These are phyloP conservation scores for Tringa solitaria DNA, from an alignment of 2,113 vertebrate species.

Conservation along the genomic window DNA sequence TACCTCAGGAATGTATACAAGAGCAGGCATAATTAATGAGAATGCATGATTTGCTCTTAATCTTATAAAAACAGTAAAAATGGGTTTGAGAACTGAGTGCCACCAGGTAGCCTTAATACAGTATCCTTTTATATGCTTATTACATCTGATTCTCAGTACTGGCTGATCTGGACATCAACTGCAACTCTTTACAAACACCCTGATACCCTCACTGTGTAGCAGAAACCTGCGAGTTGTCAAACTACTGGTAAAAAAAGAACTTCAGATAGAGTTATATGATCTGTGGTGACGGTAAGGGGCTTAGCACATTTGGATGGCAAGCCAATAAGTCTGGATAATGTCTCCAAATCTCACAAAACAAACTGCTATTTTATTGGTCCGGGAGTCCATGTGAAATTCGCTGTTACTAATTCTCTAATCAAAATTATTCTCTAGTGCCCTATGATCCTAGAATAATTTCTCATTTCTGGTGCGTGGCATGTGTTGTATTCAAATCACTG, in stretches of 20 bases:
- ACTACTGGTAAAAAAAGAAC: background rate
- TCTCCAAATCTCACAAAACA: background rate
- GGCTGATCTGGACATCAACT: background rate
- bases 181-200: background rate
- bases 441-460: background rate
- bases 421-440: background rate
- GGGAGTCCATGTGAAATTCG: background rate
- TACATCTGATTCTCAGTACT: background rate
- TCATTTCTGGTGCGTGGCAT: background rate
- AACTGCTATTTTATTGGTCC: background rate
- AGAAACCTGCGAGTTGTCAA: background rate
- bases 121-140: background rate
- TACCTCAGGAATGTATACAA: background rate
- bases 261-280: background rate
- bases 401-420: background rate
- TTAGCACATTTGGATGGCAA: background rate
- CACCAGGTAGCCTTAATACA: background rate
- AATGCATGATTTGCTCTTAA: background rate
- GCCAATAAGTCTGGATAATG: accelerated
- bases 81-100: background rate
- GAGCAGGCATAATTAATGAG: background rate
- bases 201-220: background rate
- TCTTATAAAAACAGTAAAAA: background rate
- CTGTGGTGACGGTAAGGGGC: background rate
- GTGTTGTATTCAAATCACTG: background rate